Evolutionary conservation across 2,888 invertebrate genomes (phyloP).

Genomic region (Habrosyne pyritoides): DNA sequence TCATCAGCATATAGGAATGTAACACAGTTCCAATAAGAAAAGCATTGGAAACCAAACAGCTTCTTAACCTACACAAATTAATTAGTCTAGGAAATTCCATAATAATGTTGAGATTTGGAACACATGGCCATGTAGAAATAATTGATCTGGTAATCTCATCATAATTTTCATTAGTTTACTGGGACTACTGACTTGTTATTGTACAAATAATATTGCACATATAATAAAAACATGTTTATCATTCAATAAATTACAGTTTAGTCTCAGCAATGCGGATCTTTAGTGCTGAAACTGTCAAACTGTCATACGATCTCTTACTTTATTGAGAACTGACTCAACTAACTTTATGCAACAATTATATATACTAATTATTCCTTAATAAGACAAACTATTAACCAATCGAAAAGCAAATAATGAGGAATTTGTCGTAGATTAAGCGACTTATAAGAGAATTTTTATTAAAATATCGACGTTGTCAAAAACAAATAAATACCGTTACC

Average conservation of each 20-base stretch:
- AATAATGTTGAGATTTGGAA: conserved; percentile 7
- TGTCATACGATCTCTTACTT: neutral
- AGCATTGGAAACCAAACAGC: too few relatives aligned
- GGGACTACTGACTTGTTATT: neutral
- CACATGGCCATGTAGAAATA: neutral
- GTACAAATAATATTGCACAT: neutral
- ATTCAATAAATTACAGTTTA: neutral
- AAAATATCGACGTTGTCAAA: conserved; percentile 74
- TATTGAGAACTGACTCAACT: neutral
- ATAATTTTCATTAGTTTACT: neutral
- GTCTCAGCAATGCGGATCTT: conserved; percentile 8
- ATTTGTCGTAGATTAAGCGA: conserved; percentile 42
- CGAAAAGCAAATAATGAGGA: conserved; percentile 29
- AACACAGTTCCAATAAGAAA: too few relatives aligned
- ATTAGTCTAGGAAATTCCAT: neutral
- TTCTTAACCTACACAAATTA: too few relatives aligned
- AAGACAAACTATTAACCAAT: conserved; percentile 17
- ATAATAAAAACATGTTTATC: neutral
- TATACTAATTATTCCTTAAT: neutral
- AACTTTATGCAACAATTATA: neutral
- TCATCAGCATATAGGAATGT: too few relatives aligned
- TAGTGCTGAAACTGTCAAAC: conserved; percentile 6
- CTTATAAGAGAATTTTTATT: conserved; percentile 27
- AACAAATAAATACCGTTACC: conserved; percentile 79
- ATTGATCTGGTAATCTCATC: neutral